These are phyloP conservation scores for Pseudococcus longispinus DNA, from an alignment of 2,888 invertebrate species.

Conservation along the genomic window DNA sequence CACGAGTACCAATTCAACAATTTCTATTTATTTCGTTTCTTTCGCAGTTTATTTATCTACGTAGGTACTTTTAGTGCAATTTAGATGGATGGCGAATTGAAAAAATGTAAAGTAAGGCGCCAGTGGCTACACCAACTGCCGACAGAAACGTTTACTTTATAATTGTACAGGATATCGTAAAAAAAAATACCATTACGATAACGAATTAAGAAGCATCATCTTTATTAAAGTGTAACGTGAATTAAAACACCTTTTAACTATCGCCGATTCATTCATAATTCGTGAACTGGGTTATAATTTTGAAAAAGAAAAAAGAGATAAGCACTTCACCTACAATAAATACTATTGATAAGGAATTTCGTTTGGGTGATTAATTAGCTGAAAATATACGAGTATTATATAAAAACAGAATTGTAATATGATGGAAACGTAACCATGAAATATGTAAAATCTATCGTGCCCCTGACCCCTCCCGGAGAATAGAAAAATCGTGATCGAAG, in stretches of 20 bases:
- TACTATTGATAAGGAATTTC: background rate
- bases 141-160: background rate
- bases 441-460: background rate
- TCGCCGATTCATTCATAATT: background rate
- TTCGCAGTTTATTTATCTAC: background rate
- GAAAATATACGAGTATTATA: background rate
- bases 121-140: background rate
- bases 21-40: background rate
- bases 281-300: background rate
- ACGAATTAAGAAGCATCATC: background rate
- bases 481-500: too few relatives aligned
- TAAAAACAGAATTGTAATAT: background rate
- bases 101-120: slow-evolving; percentile 3
- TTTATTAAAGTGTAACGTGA: background rate
- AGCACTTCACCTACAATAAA: background rate
- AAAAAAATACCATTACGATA: background rate
- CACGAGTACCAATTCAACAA: background rate
- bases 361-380: background rate
- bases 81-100: slow-evolving; percentile 12
- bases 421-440: background rate
- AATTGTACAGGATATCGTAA: background rate
- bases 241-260: background rate
- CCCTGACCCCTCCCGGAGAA: too few relatives aligned
- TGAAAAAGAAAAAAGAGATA: background rate
- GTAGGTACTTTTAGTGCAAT: slow-evolving; percentile 2